Evolutionary conservation across 1,140 invertebrate genomes (phyloP), one percentile per base, ranked within the genome.

Genomic region (Euura lappo): DNA sequence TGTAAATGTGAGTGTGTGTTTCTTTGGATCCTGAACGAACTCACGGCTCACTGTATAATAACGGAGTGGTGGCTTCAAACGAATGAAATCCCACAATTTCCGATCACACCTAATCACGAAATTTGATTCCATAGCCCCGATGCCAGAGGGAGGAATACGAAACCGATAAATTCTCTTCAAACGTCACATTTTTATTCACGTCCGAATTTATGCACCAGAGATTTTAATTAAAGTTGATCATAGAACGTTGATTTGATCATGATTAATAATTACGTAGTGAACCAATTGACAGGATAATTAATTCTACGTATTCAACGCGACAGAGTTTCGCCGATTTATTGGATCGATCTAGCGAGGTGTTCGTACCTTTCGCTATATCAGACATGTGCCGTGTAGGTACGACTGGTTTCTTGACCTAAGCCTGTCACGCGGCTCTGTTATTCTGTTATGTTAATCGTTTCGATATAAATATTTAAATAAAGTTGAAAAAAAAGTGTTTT

Each of bases 351-450:
- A 60, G 4, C 5, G 51, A 60, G 51, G 6, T 60, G 51, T 60
- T 60, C 13, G 51, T 11, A 60, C 51, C 51, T 60, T n/a, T 60
- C 51, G 51, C 51, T 60, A n/a, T 8, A n/a, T 11, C 51, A n/a
- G 3, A 60, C 3, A 60, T 60, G 51, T 60, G 13, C 51, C 51
- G 8, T n/a, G 13, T 60, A n/a, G 3, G 51, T 60, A 60, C 51
- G 51, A 60, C 51, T 60, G 51, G 51, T 60, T 60, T 60, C 51
- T 60, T 60, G 51, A 60, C 51, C 51, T 60, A 60, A 60, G 51
- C 51, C 51, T 60, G 51, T 60, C 51, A 6, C 51, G 6, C 51
- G 51, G 51, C 13, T 60, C 51, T 60, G 8, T 60, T 60, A 60
- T n/a, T 60, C 51, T 60, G 51, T 60, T 60, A 60, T 60, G 51